Percentiles rank a stretch among this genome's conserved stretches.
phyloP scores from a whole-genome alignment of 2,113 vertebrate genomes.

The Carollia perspicillata region DNA sequence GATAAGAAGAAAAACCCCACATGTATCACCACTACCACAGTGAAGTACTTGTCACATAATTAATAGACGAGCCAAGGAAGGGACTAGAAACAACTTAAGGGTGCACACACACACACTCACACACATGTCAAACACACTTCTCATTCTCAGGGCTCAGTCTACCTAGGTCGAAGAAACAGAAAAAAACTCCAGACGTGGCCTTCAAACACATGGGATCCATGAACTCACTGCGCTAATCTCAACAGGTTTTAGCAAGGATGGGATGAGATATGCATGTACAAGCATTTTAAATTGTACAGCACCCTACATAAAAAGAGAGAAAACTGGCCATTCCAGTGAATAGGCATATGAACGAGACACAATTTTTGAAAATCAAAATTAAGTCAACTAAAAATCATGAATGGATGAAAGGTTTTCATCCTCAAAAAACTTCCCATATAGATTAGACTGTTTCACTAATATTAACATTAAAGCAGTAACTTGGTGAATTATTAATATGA shows the following conservation, averaged over 20 bases:
- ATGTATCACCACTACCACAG: neutral
- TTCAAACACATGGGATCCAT: neutral
- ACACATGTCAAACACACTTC: neutral
- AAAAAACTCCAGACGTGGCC: neutral
- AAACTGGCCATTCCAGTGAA: neutral
- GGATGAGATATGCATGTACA: neutral
- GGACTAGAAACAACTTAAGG: neutral
- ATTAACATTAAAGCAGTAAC: slow-evolving; percentile 1
- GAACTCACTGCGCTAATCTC: neutral
- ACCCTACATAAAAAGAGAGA: neutral
- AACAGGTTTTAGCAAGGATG: neutral
- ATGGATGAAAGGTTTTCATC: neutral
- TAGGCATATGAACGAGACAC: neutral
- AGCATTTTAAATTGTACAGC: neutral
- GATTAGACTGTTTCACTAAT: neutral
- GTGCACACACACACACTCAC: neutral
- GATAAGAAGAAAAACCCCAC: neutral
- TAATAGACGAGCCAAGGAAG: neutral
- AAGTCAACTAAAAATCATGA: neutral
- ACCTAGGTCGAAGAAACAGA: neutral
- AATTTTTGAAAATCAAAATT: slow-evolving; percentile 16
- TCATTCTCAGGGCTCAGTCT: neutral
- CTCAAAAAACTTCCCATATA: neutral
- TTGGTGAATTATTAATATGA: neutral
- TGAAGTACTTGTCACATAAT: neutral